Evolutionary conservation across 2,113 vertebrate genomes (phyloP), one percentile per base, ranked within the genome.

Genomic region (Chamaetylas fuelleborni): DNA sequence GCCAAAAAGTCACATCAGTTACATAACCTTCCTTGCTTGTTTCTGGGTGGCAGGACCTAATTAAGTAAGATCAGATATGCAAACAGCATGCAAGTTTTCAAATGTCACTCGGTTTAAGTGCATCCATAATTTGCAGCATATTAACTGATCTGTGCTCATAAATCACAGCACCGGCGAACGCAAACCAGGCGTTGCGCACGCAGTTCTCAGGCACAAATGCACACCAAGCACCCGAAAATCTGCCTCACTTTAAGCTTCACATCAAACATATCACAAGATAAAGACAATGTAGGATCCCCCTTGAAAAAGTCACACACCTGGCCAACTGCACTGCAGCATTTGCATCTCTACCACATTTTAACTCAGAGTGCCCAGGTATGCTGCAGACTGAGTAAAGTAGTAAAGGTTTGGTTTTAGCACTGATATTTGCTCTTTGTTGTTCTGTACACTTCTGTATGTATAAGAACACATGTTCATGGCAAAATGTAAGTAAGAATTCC

Each of bases 111-210:
- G 29, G 25, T 69, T 90, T 66, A 83, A 92, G 36, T 22, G 38
- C 67, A 67, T 58, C 54, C 12, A 28, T 86, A 78, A 86, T 86
- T 71, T 7, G 34, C 19, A 43, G 43, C 40, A 14, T 67, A 58
- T 89, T 93, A 90, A 73, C 31, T 84, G 66, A 65, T 60, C 36
- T 48, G 58, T 77, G 50, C 19, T 83, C 18, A 17, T 69, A 82
- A 86, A 82, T 77, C 58, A 66, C 45, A 38, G 45, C 1, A 38
- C 33, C 28, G 8, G 50, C 0, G 4, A 64, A 65, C 45, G 25
- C 11, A 77, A 80, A 82, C 26, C 19, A 53, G 51, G n/a, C 0
- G 0, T 18, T 7, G 8, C 0, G 1, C 5, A 7, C 3, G 7
- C 5, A 8, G 19, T 48, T 56, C 33, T 56, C 33, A 58, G 2